phyloP scores from a whole-genome alignment of 2,888 invertebrate genomes.

The Dusona sp. region DNA sequence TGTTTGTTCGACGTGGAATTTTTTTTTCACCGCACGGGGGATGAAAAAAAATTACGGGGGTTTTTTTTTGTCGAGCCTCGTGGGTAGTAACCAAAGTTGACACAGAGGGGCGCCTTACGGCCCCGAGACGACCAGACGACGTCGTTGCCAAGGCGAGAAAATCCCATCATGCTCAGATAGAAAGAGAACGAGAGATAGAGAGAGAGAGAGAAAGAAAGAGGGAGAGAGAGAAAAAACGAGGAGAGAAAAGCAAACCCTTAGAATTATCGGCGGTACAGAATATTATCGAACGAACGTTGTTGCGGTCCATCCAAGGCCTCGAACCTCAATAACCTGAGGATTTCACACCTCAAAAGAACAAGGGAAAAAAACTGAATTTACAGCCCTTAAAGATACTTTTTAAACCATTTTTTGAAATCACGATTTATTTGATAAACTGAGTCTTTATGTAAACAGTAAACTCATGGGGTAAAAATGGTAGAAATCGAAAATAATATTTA shows the following conservation, averaged over 20 bases:
- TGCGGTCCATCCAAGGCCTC: constrained; percentile 41
- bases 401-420: not conserved
- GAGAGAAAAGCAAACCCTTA: constrained; percentile 24
- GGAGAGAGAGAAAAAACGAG: constrained; percentile 1
- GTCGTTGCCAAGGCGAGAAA: constrained; percentile 66
- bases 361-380: not conserved
- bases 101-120: constrained; percentile 19
- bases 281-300: constrained; percentile 59
- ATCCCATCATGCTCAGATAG: constrained; percentile 54
- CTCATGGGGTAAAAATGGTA: not conserved
- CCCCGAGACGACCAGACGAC: constrained; percentile 39
- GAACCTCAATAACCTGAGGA: constrained; percentile 20
- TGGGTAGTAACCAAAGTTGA: constrained; percentile 45
- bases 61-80: constrained; percentile 39
- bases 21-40: not conserved
- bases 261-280: constrained; percentile 57
- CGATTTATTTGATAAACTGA: not conserved
- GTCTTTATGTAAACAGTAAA: too few relatives aligned
- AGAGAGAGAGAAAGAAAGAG: constrained; percentile 29
- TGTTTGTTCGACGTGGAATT: not conserved
- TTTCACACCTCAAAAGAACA: constrained; percentile 1
- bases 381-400: not conserved
- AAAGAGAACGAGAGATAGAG: constrained; percentile 24
- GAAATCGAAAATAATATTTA: not conserved
- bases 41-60: constrained; percentile 1